These are phyloP conservation scores for Phymastichus coffea DNA, from an alignment of 1,140 invertebrate species.

Conservation along the genomic window DNA sequence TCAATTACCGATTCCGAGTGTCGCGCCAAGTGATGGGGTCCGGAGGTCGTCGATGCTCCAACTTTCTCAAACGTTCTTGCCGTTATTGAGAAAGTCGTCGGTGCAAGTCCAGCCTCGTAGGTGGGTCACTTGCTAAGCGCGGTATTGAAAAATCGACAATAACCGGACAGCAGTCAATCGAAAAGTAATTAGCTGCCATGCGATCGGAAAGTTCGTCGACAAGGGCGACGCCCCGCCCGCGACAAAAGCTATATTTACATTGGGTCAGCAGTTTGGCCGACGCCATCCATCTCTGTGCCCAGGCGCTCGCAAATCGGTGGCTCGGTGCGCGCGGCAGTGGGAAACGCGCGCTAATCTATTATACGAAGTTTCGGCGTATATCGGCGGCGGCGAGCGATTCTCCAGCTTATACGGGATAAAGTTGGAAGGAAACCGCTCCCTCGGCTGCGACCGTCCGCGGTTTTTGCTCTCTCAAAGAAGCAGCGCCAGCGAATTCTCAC, in stretches of 20 bases:
- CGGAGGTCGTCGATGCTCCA: no score
- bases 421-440: background rate
- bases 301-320: no score
- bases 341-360: slow-evolving; percentile 2
- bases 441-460: background rate
- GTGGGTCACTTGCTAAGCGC: no score
- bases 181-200: no score
- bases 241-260: slow-evolving; percentile 19
- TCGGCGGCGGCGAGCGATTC: background rate
- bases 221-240: no score
- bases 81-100: no score
- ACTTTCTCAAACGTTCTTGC: background rate
- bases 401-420: background rate
- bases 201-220: no score
- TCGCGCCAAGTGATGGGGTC: no score
- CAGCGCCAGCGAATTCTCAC: slow-evolving; percentile 21
- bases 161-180: no score
- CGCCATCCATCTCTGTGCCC: slow-evolving; percentile 6
- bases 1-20: no score
- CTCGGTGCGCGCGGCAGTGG: background rate
- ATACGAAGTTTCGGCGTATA: slow-evolving; percentile 16
- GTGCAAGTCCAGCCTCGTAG: no score
- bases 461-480: slow-evolving; percentile 15
- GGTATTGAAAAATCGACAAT: no score
- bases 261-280: slow-evolving; percentile 3